Percentiles rank a stretch among this genome's conserved stretches.
Conservation (phyloP, 2,888 invertebrate genomes). For the Dicyrtomina minuta region DNA sequence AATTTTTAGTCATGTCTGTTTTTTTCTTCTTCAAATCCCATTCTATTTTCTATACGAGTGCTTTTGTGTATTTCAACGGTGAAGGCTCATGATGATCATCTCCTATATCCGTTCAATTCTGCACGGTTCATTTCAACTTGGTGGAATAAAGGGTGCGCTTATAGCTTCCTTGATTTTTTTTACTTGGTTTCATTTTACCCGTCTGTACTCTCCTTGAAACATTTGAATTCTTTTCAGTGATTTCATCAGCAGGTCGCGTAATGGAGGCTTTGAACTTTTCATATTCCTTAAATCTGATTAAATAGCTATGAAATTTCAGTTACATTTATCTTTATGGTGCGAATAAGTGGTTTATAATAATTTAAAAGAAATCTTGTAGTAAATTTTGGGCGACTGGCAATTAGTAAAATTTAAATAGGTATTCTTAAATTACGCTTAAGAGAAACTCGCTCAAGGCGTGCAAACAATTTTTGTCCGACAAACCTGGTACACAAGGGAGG, state of each 20-base stretch:
- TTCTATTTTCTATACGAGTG: slow-evolving; percentile 3
- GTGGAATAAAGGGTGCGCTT: slow-evolving; percentile 27
- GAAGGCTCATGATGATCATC: slow-evolving; percentile 20
- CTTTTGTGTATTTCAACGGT: slow-evolving; percentile 4
- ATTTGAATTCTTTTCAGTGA: slow-evolving; percentile 4
- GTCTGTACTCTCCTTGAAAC: neutral
- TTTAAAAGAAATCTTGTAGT: neutral
- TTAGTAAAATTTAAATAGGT: too few relatives aligned
- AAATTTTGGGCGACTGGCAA: too few relatives aligned
- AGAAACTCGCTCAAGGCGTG: too few relatives aligned
- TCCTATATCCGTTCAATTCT: slow-evolving; percentile 27
- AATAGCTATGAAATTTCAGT: neutral
- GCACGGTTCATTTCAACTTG: slow-evolving; percentile 16
- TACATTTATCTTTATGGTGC: neutral
- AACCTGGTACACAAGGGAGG: too few relatives aligned
- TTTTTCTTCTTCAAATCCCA: slow-evolving; percentile 9
- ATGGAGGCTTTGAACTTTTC: neutral
- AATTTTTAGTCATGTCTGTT: slow-evolving; percentile 23
- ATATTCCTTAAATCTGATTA: neutral
- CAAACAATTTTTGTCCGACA: too few relatives aligned
- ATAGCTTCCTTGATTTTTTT: slow-evolving; percentile 17
- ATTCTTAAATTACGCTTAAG: too few relatives aligned
- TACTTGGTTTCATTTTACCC: slow-evolving; percentile 13
- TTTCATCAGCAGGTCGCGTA: slow-evolving; percentile 4
- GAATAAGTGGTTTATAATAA: neutral